A percentile compares a stretch with the other conserved stretches of the same genome.
phyloP scores from a whole-genome alignment of 2,113 vertebrate species.

The Aegotheles bennettii region DNA sequence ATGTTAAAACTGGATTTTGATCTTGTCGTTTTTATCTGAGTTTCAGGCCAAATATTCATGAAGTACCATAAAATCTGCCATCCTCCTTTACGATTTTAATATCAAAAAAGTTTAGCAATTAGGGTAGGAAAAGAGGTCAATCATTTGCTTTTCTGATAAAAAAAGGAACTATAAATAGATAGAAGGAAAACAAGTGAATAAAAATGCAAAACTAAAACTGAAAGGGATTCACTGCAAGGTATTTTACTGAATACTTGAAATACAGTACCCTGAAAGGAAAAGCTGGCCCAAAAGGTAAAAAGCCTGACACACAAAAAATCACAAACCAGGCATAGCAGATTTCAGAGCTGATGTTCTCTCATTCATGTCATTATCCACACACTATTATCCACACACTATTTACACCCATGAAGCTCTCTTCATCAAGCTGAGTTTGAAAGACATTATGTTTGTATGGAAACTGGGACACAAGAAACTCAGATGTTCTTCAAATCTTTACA shows the following conservation, averaged over 20 bases:
- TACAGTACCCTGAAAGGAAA: background rate
- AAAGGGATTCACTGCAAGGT: background rate
- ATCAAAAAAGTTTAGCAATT: background rate
- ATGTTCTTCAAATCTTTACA: background rate
- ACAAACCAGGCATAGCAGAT: background rate
- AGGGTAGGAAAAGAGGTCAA: background rate
- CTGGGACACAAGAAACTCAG: background rate
- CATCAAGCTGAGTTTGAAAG: background rate
- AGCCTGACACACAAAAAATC: background rate
- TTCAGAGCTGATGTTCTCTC: background rate
- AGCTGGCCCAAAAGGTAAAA: background rate
- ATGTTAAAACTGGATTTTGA: background rate
- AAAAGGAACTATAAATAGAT: background rate
- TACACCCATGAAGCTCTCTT: background rate
- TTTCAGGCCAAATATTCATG: background rate
- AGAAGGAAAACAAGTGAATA: background rate
- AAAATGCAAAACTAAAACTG: background rate
- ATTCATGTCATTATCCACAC: background rate
- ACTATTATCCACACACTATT: background rate
- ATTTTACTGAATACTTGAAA: background rate
- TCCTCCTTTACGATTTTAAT: background rate
- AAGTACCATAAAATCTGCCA: background rate
- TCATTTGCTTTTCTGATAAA: background rate
- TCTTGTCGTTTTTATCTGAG: background rate
- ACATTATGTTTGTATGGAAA: background rate